These are phyloP conservation scores for Manis javanica DNA, from an alignment of 2,797 vertebrate genomes.

Conservation along the genomic window DNA sequence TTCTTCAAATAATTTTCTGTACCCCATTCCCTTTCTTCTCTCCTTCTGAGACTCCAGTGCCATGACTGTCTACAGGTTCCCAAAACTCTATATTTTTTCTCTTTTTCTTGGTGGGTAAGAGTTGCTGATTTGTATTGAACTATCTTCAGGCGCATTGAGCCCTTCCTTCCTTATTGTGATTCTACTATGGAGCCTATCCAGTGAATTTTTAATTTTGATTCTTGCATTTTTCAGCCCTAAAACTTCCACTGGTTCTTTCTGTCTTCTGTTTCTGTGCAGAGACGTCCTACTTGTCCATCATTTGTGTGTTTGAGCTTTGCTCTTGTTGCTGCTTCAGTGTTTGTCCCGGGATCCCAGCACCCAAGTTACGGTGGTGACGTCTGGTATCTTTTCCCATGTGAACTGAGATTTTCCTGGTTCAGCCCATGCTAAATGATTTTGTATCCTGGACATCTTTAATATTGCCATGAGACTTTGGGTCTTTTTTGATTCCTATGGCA, in stretches of 20 bases:
- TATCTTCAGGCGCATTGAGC: background rate
- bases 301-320: background rate
- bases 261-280: background rate
- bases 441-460: background rate
- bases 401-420: background rate
- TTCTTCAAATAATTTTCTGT: background rate
- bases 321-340: background rate
- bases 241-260: background rate
- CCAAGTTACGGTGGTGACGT: fast-evolving
- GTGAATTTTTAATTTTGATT: background rate
- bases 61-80: fast-evolving
- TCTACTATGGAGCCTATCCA: background rate
- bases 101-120: background rate
- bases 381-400: background rate
- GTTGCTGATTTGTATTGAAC: background rate
- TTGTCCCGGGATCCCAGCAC: fast-evolving
- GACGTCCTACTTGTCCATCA: background rate
- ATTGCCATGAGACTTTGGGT: background rate
- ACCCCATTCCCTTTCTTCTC: fast-evolving
- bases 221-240: background rate
- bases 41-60: background rate
- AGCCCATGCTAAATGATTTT: background rate
- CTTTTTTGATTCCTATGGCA: background rate
- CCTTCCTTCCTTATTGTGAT: too few relatives aligned
- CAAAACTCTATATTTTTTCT: background rate